A percentile compares a stretch with the other conserved stretches of the same genome.
These are phyloP conservation scores for Hipparchia sbordonii DNA, from an alignment of 2,888 invertebrate species.

Conservation along the genomic window DNA sequence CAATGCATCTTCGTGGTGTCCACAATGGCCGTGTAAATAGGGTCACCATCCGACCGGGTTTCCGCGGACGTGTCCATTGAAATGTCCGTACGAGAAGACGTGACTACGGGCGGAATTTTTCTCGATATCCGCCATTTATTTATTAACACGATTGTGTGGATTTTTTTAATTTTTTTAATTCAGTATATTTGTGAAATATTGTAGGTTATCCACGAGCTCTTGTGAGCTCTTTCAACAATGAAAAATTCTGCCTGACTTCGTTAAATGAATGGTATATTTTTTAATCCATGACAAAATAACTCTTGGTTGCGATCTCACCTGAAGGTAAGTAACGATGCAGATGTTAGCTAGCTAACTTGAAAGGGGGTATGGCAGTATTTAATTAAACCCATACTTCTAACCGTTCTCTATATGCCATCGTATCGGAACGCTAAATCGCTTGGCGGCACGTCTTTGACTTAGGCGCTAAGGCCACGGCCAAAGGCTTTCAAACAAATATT, in stretches of 20 bases:
- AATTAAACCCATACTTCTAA: too few relatives aligned
- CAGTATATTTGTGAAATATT: neutral
- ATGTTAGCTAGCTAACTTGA: too few relatives aligned
- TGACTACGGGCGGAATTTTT: neutral
- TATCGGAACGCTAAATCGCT: too few relatives aligned
- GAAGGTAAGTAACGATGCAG: too few relatives aligned
- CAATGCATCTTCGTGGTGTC: constrained; percentile 21
- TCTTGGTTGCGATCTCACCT: too few relatives aligned
- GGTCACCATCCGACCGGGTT: constrained; percentile 6
- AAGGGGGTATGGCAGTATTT: too few relatives aligned
- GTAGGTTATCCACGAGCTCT: neutral
- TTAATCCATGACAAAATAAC: too few relatives aligned
- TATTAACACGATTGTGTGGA: constrained; percentile 4
- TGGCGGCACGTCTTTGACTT: too few relatives aligned
- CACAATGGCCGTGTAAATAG: constrained; percentile 21
- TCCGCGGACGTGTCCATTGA: constrained; percentile 10
- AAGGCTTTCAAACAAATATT: too few relatives aligned
- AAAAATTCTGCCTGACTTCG: neutral
- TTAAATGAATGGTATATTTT: too few relatives aligned
- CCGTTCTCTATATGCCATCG: too few relatives aligned
- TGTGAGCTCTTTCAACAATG: neutral
- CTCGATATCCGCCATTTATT: constrained; percentile 16
- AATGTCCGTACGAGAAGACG: neutral
- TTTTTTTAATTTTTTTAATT: neutral
- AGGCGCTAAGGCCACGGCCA: too few relatives aligned